Percentiles rank a stretch among this genome's conserved stretches.
phyloP scores from a whole-genome alignment of 2,888 invertebrate species.

The Pterobdella sp. region DNA sequence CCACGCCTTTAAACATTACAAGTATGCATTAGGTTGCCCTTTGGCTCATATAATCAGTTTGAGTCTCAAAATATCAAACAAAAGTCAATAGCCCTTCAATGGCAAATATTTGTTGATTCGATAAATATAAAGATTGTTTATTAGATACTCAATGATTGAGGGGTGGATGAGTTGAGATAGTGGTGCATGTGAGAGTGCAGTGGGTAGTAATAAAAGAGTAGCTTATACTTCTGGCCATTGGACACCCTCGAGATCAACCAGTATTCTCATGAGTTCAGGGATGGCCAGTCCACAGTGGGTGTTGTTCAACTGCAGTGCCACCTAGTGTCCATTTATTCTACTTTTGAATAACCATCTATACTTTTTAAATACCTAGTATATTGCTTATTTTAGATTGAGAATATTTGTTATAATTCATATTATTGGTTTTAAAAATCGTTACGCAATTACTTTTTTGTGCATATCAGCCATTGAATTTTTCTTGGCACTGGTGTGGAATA shows the following conservation, averaged over 20 bases:
- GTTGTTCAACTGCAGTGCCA: conserved; percentile 93
- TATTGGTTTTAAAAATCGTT: too few species aligned
- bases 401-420: too few species aligned
- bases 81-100: too few species aligned
- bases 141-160: too few species aligned
- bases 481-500: not conserved
- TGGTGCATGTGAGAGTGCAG: not conserved
- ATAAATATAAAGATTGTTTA: too few species aligned
- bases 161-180: too few species aligned
- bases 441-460: conserved; percentile 14
- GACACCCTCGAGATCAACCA: conserved; percentile 83
- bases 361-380: not conserved
- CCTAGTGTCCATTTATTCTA: conserved; percentile 42
- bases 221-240: conserved; percentile 67
- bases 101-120: too few species aligned
- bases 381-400: not conserved
- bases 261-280: conserved; percentile 84
- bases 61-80: too few species aligned
- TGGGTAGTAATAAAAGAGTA: not conserved
- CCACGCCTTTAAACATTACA: conserved; percentile 66
- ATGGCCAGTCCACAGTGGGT: conserved; percentile 97
- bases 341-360: not conserved
- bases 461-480: not conserved
- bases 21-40: too few species aligned
- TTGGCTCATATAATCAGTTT: too few species aligned